Base-by-base conservation (phyloP, 2,113 vertebrate genomes). In the Tachuris rubrigastra region DNA sequence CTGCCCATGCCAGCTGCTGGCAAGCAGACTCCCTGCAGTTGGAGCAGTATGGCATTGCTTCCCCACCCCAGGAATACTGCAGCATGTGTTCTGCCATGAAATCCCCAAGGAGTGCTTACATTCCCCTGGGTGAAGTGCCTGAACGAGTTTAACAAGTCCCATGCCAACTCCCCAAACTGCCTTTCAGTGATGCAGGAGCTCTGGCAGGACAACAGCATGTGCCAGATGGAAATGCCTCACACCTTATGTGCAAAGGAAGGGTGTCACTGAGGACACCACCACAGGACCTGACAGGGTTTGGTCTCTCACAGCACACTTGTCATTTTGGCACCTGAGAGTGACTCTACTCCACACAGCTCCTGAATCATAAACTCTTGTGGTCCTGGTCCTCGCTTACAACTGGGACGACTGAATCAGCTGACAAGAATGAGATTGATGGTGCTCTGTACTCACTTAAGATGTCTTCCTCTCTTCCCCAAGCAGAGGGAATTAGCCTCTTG, bases 41-140 rank as follows among this genome's bases (percentile, higher is more conserved):
- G 19, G 12, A 59, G 35, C 0, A 0, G 27, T 11, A 9, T 9
- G 22, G 44, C 46, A 5, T 2, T 42, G 7, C 44, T 27, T 59
- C 50, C 65, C n/a, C 30, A 22, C 5, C 30, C 66, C 83, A 66
- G 50, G 17, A 66, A 33, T 55, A 44, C 72, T 82, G 50, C 41
- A 82, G 81, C 14, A 24, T 8, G 12, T 18, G 7, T 9, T 90
- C 68, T 75, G 55, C 63, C 59, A 14, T 6, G 27, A 55, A 81
- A 60, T 50, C 24, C 49, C 19, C 0, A 5, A 83, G 33, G 8
- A 73, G 19, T 5, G 30, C 30, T 55, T 41, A 46, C 7, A 18
- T 28, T 73, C 7, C 21, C 25, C 25, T 10, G 20, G 41, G 14
- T 23, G 46, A 47, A 69, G 22, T 20, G 31, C 76, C 63, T 66